Percentiles rank a stretch among this genome's conserved stretches.
Evolutionary conservation across 37 sponge, comb jelly and placozoan species (phyloP).

Genomic region (Axinella damicornis): DNA sequence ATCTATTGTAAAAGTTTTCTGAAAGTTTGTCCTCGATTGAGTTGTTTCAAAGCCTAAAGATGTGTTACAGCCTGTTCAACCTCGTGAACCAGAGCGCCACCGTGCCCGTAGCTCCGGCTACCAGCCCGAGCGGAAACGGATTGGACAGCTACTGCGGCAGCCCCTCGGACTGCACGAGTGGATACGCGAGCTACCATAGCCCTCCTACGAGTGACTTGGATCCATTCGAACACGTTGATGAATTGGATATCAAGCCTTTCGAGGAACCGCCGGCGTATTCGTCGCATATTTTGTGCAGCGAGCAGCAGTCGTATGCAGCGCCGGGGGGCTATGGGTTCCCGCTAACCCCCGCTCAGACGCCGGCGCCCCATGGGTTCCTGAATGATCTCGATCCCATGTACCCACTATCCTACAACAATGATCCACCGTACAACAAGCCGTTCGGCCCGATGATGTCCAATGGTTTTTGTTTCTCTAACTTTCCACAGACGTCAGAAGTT

Average conservation of each 20-base stretch:
- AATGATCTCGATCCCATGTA: slow-evolving; percentile 10
- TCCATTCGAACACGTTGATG: too few relatives aligned
- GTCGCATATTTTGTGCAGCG: too few relatives aligned
- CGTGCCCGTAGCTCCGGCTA: background rate
- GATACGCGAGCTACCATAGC: slow-evolving; percentile 28
- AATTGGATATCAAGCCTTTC: background rate
- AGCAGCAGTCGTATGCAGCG: too few relatives aligned
- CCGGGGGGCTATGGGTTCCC: too few relatives aligned
- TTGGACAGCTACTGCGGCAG: background rate
- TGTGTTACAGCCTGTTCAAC: slow-evolving; percentile 44
- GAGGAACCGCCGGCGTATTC: background rate
- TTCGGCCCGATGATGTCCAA: too few relatives aligned
- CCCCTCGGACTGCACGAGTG: slow-evolving; percentile 11
- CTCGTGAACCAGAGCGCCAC: slow-evolving; percentile 34
- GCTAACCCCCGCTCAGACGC: too few relatives aligned
- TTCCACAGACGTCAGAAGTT: slow-evolving; percentile 50
- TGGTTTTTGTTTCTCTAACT: slow-evolving; percentile 27
- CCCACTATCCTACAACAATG: background rate
- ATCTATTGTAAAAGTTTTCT: too few relatives aligned
- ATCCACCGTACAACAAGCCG: too few relatives aligned
- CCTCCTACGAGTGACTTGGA: too few relatives aligned
- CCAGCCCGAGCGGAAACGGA: background rate
- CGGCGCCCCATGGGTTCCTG: background rate
- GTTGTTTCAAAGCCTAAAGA: background rate
- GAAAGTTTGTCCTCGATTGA: too few relatives aligned